A percentile compares a stretch with the other conserved stretches of the same genome.
Conservation (phyloP, 2,797 vertebrate species). For the Scleropages formosus region DNA sequence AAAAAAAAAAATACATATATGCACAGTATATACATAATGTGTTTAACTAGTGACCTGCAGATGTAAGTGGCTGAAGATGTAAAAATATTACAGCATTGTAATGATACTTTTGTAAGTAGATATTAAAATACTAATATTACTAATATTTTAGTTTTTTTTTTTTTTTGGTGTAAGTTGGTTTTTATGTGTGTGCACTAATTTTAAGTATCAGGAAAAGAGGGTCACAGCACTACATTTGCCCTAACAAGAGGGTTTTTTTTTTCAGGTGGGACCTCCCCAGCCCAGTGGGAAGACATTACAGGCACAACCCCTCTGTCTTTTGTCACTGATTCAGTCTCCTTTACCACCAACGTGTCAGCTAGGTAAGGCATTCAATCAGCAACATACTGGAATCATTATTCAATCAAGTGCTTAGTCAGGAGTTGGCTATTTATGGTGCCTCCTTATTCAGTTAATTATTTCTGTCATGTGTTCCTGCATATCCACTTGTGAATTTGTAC, state of each 20-base stretch:
- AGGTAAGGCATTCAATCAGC: conserved; percentile 70
- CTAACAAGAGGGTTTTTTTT: neutral
- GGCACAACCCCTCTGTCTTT: conserved; percentile 96
- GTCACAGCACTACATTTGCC: neutral
- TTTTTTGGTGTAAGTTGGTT: too few species aligned
- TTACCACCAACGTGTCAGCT: conserved; percentile 98
- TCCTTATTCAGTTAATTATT: neutral
- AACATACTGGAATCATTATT: neutral
- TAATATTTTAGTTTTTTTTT: neutral
- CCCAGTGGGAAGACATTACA: conserved; percentile 99
- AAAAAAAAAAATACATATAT: too few species aligned
- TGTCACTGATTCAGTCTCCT: conserved; percentile 92
- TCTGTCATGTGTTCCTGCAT: conserved; percentile 11
- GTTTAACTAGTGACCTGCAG: too few species aligned
- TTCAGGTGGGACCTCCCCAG: conserved; percentile 91
- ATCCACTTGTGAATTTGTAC: too few species aligned
- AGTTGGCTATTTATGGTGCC: neutral
- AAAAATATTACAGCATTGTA: too few species aligned
- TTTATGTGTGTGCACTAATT: neutral
- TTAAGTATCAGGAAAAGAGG: neutral
- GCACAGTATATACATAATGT: too few species aligned
- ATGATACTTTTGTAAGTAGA: too few species aligned
- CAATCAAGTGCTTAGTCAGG: neutral
- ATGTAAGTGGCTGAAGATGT: too few species aligned
- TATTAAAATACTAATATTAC: neutral